phyloP scores from a whole-genome alignment of 2,888 invertebrate species.

The Agriotes lineatus region DNA sequence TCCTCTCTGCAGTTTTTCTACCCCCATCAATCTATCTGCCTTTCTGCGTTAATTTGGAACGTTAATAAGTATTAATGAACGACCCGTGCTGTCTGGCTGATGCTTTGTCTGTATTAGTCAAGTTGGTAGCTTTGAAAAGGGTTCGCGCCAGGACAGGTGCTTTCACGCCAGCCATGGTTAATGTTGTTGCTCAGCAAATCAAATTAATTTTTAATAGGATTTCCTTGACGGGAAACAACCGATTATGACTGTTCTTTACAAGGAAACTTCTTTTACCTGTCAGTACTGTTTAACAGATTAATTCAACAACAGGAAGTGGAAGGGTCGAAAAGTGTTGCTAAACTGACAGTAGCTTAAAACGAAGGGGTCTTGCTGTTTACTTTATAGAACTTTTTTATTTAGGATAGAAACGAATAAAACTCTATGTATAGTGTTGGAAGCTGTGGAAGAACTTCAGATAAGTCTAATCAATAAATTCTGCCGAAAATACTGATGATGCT shows the following conservation, averaged over 20 bases:
- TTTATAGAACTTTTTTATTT: too few relatives aligned
- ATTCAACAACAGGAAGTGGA: too few relatives aligned
- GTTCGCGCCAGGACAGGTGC: slow-evolving; percentile 7
- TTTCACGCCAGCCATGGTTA: slow-evolving; percentile 5
- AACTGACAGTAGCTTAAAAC: too few relatives aligned
- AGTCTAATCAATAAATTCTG: too few relatives aligned
- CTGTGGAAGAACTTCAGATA: too few relatives aligned
- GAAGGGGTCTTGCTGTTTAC: too few relatives aligned
- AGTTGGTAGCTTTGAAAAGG: slow-evolving; percentile 23
- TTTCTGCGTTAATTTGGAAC: slow-evolving; percentile 21
- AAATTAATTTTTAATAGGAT: slow-evolving; percentile 5
- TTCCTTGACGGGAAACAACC: neutral
- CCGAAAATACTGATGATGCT: too few relatives aligned
- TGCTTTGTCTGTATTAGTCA: slow-evolving; percentile 29
- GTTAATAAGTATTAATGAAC: slow-evolving; percentile 34
- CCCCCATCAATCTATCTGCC: slow-evolving; percentile 27
- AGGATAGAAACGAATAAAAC: too few relatives aligned
- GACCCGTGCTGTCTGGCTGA: slow-evolving; percentile 28
- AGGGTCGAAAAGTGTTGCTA: too few relatives aligned
- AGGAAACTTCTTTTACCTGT: neutral
- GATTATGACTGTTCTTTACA: neutral
- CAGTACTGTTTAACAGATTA: too few relatives aligned
- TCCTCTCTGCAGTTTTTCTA: neutral
- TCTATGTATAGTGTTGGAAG: too few relatives aligned
- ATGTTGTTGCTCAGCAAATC: neutral